Evolutionary conservation across 2,113 vertebrate genomes (phyloP), one percentile per base, ranked within the genome.

Genomic region (Setophaga kirtlandii): DNA sequence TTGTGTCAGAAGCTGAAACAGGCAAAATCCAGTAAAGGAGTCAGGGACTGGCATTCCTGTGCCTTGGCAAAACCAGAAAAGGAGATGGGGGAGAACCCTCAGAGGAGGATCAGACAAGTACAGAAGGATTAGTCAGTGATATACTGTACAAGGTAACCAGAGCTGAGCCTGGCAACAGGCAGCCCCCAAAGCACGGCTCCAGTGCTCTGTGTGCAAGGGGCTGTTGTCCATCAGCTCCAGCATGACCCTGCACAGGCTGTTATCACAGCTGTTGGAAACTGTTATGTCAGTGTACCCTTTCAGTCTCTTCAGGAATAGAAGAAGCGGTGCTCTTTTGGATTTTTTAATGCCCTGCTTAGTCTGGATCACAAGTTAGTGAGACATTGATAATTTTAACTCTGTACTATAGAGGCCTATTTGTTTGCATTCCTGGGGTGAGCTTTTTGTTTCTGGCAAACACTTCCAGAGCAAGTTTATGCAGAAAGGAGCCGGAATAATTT

Each of bases 241-340:
- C 64, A 5, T 68, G 93, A 92, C 90, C 86, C 94, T 46, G n/a
- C 4, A 3, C 90, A 84, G 14, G 52, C 92, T 96, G 94, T 96
- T 96, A 75, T 96, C 96, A 97, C 96, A 97, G 96, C 97, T 97
- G 97, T 96, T 97, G 97, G 96, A 97, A 97, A 97, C 83, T 96
- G 94, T 97, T 97, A 96, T 94, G 89, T 96, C 95, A 96, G 83
- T 80, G 67, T 92, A 93, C 96, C 89, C 89, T 97, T 96, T 96
- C 27, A 13, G 78, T 69, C 93, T 94, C 90, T 71, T 95, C 95
- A 83, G 92, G 82, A 96, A 96, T 94, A 92, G 94, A 88, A 95
- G 96, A 93, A 78, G 60, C 70, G 92, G 75, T 88, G 87, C 91
- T 96, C 73, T 62, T 89, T 89, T n/a, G 68, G 89, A 50, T 70